These are phyloP conservation scores for Ctenoplectra terminalis DNA, from an alignment of 1,140 invertebrate species.

Conservation along the genomic window DNA sequence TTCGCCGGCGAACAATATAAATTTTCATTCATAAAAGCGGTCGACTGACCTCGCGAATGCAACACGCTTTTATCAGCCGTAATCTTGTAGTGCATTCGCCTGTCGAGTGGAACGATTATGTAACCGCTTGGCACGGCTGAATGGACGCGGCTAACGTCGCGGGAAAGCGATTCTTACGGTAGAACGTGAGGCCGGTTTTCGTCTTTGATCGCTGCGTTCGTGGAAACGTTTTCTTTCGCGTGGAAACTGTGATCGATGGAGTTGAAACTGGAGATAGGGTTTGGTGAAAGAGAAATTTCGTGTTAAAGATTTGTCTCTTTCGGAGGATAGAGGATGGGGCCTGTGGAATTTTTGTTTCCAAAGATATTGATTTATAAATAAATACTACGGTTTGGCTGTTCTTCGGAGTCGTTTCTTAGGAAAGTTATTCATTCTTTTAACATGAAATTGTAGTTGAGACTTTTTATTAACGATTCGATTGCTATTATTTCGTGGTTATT, in stretches of 20 bases:
- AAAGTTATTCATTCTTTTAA: too few species aligned
- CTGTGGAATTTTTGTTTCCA: background rate
- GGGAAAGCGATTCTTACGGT: slow-evolving; percentile 54
- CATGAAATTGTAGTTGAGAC: too few species aligned
- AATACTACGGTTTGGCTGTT: too few species aligned
- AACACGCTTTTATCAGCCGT: slow-evolving; percentile 65
- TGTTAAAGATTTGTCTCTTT: too few species aligned
- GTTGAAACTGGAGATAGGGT: too few species aligned
- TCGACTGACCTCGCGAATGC: slow-evolving; percentile 64
- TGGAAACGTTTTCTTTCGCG: background rate
- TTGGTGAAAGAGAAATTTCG: background rate
- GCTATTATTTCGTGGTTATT: background rate
- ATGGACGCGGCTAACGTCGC: slow-evolving; percentile 48
- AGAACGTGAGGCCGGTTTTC: slow-evolving; percentile 18
- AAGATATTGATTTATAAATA: too few species aligned
- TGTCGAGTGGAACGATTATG: slow-evolving; percentile 53
- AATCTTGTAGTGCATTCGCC: slow-evolving; percentile 66
- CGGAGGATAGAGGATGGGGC: too few species aligned
- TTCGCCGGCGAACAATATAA: slow-evolving; percentile 56
- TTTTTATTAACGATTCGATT: background rate
- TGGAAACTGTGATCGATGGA: background rate
- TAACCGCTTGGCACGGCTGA: slow-evolving; percentile 55
- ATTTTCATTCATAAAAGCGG: slow-evolving; percentile 69
- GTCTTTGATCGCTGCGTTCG: background rate
- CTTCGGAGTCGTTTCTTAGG: too few species aligned